Conservation (phyloP, 2,888 invertebrate genomes). For the Pasiphila rectangulata region DNA sequence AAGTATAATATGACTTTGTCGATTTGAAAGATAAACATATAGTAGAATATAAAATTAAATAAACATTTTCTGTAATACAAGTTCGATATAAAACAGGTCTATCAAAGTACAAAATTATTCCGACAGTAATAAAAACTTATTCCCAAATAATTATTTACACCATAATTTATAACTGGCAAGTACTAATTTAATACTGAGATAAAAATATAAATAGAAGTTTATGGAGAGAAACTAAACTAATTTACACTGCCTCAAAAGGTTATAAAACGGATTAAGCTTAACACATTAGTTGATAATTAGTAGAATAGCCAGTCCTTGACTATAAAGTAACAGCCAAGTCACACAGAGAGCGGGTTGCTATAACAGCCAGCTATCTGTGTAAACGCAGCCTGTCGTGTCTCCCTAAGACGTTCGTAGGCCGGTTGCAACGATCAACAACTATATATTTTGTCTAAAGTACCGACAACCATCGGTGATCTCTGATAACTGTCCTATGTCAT, state of each 20-base stretch:
- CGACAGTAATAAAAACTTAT: constrained; percentile 36
- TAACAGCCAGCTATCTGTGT: constrained; percentile 7
- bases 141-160: constrained; percentile 56
- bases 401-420: constrained; percentile 8
- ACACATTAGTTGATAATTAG: constrained; percentile 11
- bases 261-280: constrained; percentile 17
- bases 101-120: constrained; percentile 43
- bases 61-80: constrained; percentile 3
- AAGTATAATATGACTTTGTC: constrained; percentile 51
- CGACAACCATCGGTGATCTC: constrained; percentile 37
- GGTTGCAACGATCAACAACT: constrained; percentile 8
- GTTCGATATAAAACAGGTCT: constrained; percentile 23
- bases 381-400: constrained; percentile 4
- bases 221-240: constrained; percentile 31
- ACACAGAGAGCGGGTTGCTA: constrained; percentile 10
- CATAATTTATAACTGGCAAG: constrained; percentile 70
- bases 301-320: constrained; percentile 20
- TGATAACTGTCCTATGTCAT: constrained; percentile 35
- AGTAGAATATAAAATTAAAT: constrained; percentile 19
- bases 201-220: constrained; percentile 63
- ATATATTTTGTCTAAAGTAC: constrained; percentile 25
- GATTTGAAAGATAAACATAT: constrained; percentile 35
- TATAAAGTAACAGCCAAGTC: constrained; percentile 6
- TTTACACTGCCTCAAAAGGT: constrained; percentile 14
- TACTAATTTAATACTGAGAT: constrained; percentile 73